A percentile compares a stretch with the other conserved stretches of the same genome.
Evolutionary conservation across 2,888 invertebrate genomes (phyloP).

Genomic region (Gonocerus acuteangulatus): DNA sequence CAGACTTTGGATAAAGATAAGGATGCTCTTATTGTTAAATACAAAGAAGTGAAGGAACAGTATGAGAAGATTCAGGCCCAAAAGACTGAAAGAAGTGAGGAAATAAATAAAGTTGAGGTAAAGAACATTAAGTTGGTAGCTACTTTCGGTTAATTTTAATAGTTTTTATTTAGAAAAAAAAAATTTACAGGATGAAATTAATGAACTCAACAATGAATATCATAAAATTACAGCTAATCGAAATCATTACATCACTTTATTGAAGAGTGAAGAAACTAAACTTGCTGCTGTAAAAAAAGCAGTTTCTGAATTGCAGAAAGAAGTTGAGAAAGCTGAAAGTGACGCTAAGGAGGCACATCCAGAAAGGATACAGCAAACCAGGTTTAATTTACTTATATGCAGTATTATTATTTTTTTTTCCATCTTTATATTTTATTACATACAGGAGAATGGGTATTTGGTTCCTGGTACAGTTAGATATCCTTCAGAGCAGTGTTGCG

Average conservation of each 20-base stretch:
- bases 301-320: conserved; percentile 29
- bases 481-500: no score
- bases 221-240: conserved; percentile 33
- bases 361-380: conserved; percentile 1
- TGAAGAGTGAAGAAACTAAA: conserved; percentile 29
- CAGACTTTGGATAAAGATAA: conserved; percentile 23
- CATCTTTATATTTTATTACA: no score
- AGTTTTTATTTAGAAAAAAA: no score
- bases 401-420: no score
- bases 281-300: conserved; percentile 30
- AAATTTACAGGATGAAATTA: conserved; percentile 18
- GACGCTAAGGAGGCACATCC: conserved; percentile 33
- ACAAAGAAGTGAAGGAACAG: not conserved
- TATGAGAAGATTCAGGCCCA: conserved; percentile 5
- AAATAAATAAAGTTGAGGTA: conserved; percentile 20
- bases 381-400: no score
- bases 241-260: conserved; percentile 22
- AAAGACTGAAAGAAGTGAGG: conserved; percentile 4
- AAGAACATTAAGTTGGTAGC: not conserved
- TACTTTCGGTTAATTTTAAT: no score
- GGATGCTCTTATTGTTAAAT: not conserved
- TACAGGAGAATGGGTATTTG: no score
- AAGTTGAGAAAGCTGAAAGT: conserved; percentile 29
- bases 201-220: conserved; percentile 24
- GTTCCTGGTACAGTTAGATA: no score